Conservation (phyloP, 92 coral and sea anemone genomes). For the Bergia sp. region DNA sequence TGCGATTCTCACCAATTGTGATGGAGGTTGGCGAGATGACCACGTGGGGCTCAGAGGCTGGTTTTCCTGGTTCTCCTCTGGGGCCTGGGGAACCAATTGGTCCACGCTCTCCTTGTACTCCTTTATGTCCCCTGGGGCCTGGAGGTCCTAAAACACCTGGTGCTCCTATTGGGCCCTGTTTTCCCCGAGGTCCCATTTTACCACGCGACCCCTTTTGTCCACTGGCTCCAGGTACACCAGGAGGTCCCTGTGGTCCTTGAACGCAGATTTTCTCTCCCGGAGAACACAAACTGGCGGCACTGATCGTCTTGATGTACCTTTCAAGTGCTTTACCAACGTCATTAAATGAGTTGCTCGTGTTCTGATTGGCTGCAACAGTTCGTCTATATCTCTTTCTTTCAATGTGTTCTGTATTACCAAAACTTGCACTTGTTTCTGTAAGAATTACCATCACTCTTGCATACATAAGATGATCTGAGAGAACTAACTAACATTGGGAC, state of each 20-base stretch:
- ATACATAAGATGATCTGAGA: too few relatives aligned
- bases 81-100: neutral
- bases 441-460: too few relatives aligned
- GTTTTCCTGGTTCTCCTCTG: neutral
- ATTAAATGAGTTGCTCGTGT: too few relatives aligned
- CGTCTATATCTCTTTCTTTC: too few relatives aligned
- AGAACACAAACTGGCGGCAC: neutral
- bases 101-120: neutral
- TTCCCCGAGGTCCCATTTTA: neutral
- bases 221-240: neutral
- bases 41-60: neutral
- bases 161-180: neutral
- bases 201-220: neutral
- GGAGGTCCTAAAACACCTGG: neutral
- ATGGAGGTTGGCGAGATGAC: neutral
- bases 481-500: too few relatives aligned
- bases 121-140: neutral
- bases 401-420: too few relatives aligned
- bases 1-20: neutral
- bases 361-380: too few relatives aligned
- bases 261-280: neutral
- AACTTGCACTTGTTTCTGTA: too few relatives aligned
- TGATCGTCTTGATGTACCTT: neutral
- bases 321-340: neutral
- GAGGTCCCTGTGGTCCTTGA: neutral